Evolutionary conservation across 2,797 vertebrate species (phyloP).

Genomic region (Sebastes aleutianus): DNA sequence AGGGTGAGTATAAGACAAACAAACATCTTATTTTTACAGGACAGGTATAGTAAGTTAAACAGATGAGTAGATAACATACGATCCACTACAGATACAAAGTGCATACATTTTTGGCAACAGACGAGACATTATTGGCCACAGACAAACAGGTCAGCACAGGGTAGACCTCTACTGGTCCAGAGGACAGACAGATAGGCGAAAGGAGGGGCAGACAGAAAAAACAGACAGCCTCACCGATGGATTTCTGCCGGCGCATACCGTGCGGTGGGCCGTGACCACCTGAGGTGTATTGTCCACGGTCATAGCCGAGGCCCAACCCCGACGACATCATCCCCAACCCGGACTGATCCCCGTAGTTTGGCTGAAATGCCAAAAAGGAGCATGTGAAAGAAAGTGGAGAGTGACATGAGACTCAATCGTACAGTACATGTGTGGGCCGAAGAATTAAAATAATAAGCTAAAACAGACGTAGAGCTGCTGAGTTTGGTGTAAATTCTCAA

Average conservation of each 20-base stretch:
- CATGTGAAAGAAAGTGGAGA: not conserved
- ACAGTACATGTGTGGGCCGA: not conserved
- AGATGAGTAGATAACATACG: not conserved
- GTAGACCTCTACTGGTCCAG: conserved; percentile 46
- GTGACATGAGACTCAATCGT: not conserved
- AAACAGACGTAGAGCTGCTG: not conserved
- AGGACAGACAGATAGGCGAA: conserved; percentile 74
- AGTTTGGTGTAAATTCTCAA: not conserved
- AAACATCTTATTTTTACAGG: conserved; percentile 10
- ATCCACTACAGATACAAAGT: conserved; percentile 23
- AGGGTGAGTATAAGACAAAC: conserved; percentile 26
- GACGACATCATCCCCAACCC: conserved; percentile 82
- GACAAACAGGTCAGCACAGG: conserved; percentile 64
- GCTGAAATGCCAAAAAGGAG: conserved; percentile 67
- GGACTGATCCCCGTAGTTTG: conserved; percentile 84
- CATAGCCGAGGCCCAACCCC: conserved; percentile 85
- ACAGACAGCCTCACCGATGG: conserved; percentile 89
- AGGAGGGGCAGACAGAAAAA: conserved; percentile 62
- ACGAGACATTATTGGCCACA: conserved; percentile 53
- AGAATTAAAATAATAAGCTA: not conserved
- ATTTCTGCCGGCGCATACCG: conserved; percentile 94
- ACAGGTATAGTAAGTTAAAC: conserved; percentile 1
- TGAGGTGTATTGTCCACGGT: conserved; percentile 87
- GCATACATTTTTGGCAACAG: conserved; percentile 35
- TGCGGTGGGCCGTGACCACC: conserved; percentile 83